Percentiles rank a stretch among this genome's conserved stretches.
These are phyloP conservation scores for Sipha maydis DNA, from an alignment of 2,888 invertebrate genomes.

Conservation along the genomic window DNA sequence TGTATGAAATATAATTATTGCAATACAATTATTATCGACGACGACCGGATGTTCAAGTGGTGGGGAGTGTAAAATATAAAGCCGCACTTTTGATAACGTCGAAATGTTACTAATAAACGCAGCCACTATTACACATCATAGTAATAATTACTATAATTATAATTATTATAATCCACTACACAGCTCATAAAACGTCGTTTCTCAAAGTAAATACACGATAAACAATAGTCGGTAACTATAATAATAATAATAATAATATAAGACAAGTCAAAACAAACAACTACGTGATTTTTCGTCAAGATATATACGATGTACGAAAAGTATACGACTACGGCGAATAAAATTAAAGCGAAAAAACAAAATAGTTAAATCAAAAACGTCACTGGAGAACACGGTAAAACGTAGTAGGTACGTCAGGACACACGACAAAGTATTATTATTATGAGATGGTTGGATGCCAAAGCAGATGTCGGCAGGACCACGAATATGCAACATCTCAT, in stretches of 20 bases:
- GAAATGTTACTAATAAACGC: background rate
- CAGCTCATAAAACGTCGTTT: background rate
- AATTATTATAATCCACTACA: background rate
- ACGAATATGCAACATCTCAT: constrained; percentile 21
- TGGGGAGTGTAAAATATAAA: constrained; percentile 18
- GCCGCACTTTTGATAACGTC: background rate
- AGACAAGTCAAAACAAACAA: background rate
- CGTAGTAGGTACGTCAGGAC: background rate
- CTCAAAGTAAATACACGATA: background rate
- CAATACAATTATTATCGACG: constrained; percentile 9
- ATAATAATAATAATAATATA: background rate
- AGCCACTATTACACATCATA: background rate
- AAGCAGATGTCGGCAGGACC: constrained; percentile 40
- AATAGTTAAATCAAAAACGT: background rate
- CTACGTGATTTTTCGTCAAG: background rate
- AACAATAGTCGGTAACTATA: background rate
- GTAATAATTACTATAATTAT: too few relatives aligned
- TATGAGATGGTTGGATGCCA: constrained; percentile 55
- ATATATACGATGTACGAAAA: background rate
- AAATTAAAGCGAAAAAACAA: background rate
- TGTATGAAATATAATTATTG: background rate
- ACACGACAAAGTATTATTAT: constrained; percentile 10
- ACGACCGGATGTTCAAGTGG: background rate
- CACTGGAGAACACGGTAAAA: constrained; percentile 22
- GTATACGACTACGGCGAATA: background rate